Conservation (phyloP, 2,113 vertebrate genomes). For the Poeciliopsis prolifica region DNA sequence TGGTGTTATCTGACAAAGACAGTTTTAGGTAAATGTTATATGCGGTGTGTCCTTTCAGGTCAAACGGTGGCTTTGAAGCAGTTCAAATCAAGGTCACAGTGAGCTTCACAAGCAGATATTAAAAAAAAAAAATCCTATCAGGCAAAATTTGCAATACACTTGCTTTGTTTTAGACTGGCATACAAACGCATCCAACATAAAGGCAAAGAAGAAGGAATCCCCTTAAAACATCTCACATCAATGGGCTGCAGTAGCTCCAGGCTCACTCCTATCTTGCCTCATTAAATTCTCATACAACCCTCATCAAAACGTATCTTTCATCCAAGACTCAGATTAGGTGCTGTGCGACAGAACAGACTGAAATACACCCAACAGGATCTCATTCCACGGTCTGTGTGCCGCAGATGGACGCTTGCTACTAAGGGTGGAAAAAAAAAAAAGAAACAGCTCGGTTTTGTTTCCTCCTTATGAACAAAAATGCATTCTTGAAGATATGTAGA, state of each 20-base stretch:
- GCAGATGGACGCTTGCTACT: constrained; percentile 43
- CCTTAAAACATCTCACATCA: constrained; percentile 71
- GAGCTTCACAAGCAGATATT: not conserved
- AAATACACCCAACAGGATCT: constrained; percentile 37
- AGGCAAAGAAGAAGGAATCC: constrained; percentile 60
- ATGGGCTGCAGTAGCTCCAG: constrained; percentile 57
- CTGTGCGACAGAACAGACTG: constrained; percentile 40
- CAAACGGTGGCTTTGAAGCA: constrained; percentile 34
- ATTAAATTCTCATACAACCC: constrained; percentile 77
- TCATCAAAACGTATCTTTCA: constrained; percentile 79
- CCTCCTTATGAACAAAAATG: constrained; percentile 43
- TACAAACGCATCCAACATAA: constrained; percentile 48
- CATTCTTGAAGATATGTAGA: constrained; percentile 49
- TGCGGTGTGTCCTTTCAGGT: constrained; percentile 24
- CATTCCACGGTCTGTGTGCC: constrained; percentile 34
- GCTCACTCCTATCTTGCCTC: constrained; percentile 70
- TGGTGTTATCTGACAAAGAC: constrained; percentile 45
- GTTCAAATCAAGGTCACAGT: constrained; percentile 40
- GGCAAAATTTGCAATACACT: constrained; percentile 7
- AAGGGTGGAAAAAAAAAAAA: constrained; percentile 37
- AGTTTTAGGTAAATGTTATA: constrained; percentile 51
- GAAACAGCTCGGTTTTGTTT: constrained; percentile 57
- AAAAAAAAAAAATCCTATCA: constrained; percentile 1
- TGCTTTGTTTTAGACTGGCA: constrained; percentile 3
- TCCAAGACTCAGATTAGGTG: constrained; percentile 50